phyloP scores from a whole-genome alignment of 2,113 vertebrate species.

The Pygathrix nemaeus region DNA sequence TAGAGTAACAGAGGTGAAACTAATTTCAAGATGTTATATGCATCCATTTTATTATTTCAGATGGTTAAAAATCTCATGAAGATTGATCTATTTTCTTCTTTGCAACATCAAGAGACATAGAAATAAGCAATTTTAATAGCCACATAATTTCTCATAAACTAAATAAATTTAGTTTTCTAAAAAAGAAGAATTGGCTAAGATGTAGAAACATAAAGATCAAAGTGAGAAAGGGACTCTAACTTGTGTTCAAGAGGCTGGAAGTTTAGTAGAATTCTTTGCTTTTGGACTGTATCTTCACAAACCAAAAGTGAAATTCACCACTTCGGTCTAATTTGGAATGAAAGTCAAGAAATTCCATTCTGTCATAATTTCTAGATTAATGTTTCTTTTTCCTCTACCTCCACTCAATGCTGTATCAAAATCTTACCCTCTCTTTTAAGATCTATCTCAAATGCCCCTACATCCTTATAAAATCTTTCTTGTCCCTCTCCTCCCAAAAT shows the following conservation, averaged over 20 bases:
- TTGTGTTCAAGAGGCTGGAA: neutral
- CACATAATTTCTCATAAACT: neutral
- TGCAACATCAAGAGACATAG: neutral
- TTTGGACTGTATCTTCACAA: neutral
- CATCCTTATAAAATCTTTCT: neutral
- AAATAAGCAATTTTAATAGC: neutral
- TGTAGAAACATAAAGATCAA: neutral
- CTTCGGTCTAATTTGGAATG: neutral
- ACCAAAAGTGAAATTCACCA: neutral
- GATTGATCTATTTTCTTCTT: neutral
- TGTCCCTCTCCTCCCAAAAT: neutral
- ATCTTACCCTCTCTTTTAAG: neutral
- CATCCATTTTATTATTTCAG: neutral
- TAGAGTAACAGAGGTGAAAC: neutral
- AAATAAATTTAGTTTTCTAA: neutral
- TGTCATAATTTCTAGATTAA: constrained; percentile 6
- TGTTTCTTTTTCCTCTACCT: neutral
- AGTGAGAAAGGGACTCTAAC: neutral
- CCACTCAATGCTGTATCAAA: neutral
- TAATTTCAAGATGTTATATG: neutral
- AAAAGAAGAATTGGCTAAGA: neutral
- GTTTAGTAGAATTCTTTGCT: neutral
- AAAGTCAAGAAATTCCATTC: constrained; percentile 1
- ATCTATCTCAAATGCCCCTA: neutral
- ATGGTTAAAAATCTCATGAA: neutral